Evolutionary conservation across 2,888 invertebrate species (phyloP).

Genomic region (Tillus elongatus): DNA sequence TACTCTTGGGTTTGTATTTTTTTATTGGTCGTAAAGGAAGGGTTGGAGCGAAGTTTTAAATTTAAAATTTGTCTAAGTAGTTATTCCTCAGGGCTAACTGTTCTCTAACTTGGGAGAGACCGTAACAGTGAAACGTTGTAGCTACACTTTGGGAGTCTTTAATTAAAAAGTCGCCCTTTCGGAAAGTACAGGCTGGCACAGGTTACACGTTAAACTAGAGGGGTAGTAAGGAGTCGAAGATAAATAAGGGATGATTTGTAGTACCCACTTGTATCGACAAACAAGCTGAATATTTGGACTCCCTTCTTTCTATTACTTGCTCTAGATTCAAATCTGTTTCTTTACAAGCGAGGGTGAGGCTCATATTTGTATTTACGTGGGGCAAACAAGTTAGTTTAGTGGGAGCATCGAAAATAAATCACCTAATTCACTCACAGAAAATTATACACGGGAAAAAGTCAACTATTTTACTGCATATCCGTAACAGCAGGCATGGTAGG

Average conservation of each 20-base stretch:
- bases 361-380: too few relatives aligned
- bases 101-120: too few relatives aligned
- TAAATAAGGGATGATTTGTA: conserved; percentile 22
- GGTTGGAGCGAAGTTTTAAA: conserved; percentile 21
- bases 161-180: conserved; percentile 22
- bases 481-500: too few relatives aligned
- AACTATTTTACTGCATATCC: too few relatives aligned
- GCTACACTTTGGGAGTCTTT: conserved; percentile 14
- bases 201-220: conserved; percentile 14
- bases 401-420: too few relatives aligned
- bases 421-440: too few relatives aligned
- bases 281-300: conserved; percentile 15
- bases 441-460: too few relatives aligned
- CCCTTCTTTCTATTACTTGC: too few relatives aligned
- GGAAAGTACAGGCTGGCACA: conserved; percentile 8
- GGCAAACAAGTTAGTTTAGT: too few relatives aligned
- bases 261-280: conserved; percentile 15
- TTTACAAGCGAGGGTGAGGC: too few relatives aligned
- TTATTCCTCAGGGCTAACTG: neutral
- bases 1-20: conserved; percentile 3
- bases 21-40: conserved; percentile 23
- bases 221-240: conserved; percentile 14
- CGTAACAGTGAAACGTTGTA: too few relatives aligned
- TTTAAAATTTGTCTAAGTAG: conserved; percentile 13
- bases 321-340: too few relatives aligned